Conservation (phyloP, 1,140 invertebrate genomes). For the Nephotettix cincticeps region DNA sequence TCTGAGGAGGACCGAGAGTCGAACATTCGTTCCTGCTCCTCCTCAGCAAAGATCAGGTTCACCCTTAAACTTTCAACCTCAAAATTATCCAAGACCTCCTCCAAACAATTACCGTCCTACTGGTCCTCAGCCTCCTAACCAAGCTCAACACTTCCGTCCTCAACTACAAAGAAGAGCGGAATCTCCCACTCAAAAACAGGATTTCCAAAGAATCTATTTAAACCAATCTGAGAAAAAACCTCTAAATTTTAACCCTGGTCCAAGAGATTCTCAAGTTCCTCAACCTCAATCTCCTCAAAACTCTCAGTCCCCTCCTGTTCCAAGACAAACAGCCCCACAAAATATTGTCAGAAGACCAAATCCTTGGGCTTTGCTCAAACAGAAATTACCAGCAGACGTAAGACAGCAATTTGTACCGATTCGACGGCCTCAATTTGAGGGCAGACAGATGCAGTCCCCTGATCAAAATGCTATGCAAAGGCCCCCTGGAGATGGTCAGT, state of each 20-base stretch:
- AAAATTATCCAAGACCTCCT: slow-evolving; percentile 14
- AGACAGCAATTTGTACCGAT: slow-evolving; percentile 15
- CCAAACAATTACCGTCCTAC: not conserved
- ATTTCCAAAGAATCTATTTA: not conserved
- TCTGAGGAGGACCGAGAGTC: slow-evolving; percentile 7
- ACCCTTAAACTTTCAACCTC: slow-evolving; percentile 17
- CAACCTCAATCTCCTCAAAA: not conserved
- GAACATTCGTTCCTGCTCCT: slow-evolving; percentile 2
- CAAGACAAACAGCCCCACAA: slow-evolving; percentile 1
- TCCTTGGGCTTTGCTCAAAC: slow-evolving; percentile 31
- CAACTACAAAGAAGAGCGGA: slow-evolving; percentile 11
- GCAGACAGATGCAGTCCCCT: not conserved
- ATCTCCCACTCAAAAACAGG: not conserved
- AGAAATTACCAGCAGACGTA: slow-evolving; percentile 26
- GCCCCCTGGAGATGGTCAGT: not conserved
- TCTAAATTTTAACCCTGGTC: slow-evolving; percentile 12
- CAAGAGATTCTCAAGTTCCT: not conserved
- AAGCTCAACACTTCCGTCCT: not conserved
- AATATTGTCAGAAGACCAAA: slow-evolving; percentile 25
- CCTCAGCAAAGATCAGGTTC: slow-evolving; percentile 10
- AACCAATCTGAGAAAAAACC: not conserved
- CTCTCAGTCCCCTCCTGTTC: not conserved
- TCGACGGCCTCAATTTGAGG: slow-evolving; percentile 3
- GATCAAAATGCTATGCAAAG: not conserved
- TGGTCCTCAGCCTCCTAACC: not conserved